Base-by-base conservation (phyloP, 2,113 vertebrate species). In the Dissostichus mawsoni region DNA sequence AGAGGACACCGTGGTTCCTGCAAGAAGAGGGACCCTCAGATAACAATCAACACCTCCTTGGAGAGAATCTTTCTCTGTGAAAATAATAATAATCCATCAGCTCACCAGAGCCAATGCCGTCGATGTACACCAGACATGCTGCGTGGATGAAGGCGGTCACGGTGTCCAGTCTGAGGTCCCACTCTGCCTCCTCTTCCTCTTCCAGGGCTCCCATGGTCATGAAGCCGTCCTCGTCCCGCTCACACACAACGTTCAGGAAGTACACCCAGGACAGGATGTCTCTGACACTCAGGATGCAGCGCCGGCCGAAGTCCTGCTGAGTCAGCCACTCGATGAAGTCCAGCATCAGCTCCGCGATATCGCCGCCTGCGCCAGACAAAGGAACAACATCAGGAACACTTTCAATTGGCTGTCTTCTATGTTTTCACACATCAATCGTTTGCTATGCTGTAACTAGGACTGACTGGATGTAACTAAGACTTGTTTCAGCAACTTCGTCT, bases 291-390 rank as follows among this genome's bases (percentile, higher is more conserved):
- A 98, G 88, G 80, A 98, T 95, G 91, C 97, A 99, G 29, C 95
- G 96, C 0, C 90, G 95, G 20, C 98, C 98, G 77, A 99, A 99
- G 63, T 98, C 97, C 85, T 99, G 97, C 61, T 84, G 94, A 36
- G 88, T 96, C 70, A 99, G 93, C 98, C 98, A 99, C 64, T 97
- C 95, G 52, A 97, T 96, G 81, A 99, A 99, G 93, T 99, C 97
- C 92, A 99, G 90, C 95, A 99, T 98, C 56, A 97, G 86, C 69
- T 97, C 96, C 29, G 97, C 96, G 69, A 99, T 88, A 36, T 97
- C 96, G 48, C 93, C 85, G 0, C 96, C 98, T 99, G 75, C 7
- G 36, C 82, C 47, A 53, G 41, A 41, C 1, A 56, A 29, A 33
- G 23, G 36, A 36, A 50, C 5, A 12, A 52, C 18, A 52, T 36